A percentile compares a stretch with the other conserved stretches of the same genome.
These are phyloP conservation scores for Kryptopterus vitreolus DNA, from an alignment of 2,797 vertebrate genomes.

Conservation along the genomic window DNA sequence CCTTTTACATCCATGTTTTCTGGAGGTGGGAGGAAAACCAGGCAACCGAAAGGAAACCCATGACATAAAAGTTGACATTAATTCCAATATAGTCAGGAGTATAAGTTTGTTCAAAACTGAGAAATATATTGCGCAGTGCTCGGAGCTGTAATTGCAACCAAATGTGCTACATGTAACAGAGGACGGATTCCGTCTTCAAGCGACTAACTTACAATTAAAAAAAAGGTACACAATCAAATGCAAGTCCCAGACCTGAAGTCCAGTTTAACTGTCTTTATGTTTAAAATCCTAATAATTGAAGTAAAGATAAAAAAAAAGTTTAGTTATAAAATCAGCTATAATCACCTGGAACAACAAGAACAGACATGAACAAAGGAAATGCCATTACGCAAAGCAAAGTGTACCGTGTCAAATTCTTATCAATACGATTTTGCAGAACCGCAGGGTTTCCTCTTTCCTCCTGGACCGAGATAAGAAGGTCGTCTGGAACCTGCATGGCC, in stretches of 20 bases:
- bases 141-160: neutral
- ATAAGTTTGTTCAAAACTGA: neutral
- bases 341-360: neutral
- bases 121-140: neutral
- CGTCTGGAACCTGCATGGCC: neutral
- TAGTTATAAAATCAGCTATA: no score
- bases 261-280: no score
- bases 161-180: neutral
- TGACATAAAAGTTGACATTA: neutral
- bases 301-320: neutral
- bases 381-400: neutral
- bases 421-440: constrained; percentile 26
- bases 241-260: neutral
- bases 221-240: neutral
- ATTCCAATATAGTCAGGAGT: neutral
- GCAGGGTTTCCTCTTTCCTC: constrained; percentile 30
- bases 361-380: constrained; percentile 14
- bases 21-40: neutral
- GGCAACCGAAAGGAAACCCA: neutral
- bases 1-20: neutral
- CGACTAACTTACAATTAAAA: no score
- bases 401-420: constrained; percentile 26
- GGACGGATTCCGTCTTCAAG: no score
- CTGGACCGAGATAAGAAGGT: constrained; percentile 25
- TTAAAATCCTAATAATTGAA: neutral